Evolutionary conservation across 2,797 vertebrate genomes (phyloP), one percentile per base, ranked within the genome.

Genomic region (Poeciliopsis paucimaculata): DNA sequence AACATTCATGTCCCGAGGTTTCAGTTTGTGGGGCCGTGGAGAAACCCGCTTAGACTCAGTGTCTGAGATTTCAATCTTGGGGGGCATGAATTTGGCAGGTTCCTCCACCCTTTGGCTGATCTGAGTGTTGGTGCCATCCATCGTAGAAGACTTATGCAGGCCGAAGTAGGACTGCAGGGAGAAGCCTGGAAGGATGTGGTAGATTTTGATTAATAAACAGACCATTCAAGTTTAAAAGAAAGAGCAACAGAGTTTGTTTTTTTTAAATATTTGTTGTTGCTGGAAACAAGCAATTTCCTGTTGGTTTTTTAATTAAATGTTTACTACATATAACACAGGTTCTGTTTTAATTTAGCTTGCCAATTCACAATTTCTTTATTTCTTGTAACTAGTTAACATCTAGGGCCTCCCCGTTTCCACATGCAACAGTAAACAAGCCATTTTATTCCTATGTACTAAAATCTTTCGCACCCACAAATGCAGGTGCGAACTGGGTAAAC

Each of bases 1-100:
- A 86, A 97, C 97, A 2, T 99, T 99, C 96, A 99, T 94, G 92
- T 99, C 98, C 76, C 97, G 96, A 75, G 97, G 97, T 93, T 97
- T 98, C 82, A 99, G 96, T 78, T 95, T 98, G 92, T 98, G 97
- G 47, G 95, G 96, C 76, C 95, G 93, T 4, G 93, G 84, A n/a
- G 93, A 84, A 12, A 81, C 91, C 73, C 92, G 97, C 88, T 96
- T 97, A 46, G 90, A 93, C 73, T 97, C 97, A 16, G 88, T 73
- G 81, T 86, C 88, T 1, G 95, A 91, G 89, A 97, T 90, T 77
- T 98, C 97, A 86, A 97, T 97, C 87, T 95, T 98, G 74, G 97
- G 96, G 18, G 97, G 96, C 79, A 95, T 95, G 82, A 97, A 96
- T 36, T 91, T 88, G 83, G 90, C 84, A 4, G 96, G 91, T 72